Conservation (phyloP, 2,113 vertebrate genomes). For the Paradoxurus hermaphroditus region DNA sequence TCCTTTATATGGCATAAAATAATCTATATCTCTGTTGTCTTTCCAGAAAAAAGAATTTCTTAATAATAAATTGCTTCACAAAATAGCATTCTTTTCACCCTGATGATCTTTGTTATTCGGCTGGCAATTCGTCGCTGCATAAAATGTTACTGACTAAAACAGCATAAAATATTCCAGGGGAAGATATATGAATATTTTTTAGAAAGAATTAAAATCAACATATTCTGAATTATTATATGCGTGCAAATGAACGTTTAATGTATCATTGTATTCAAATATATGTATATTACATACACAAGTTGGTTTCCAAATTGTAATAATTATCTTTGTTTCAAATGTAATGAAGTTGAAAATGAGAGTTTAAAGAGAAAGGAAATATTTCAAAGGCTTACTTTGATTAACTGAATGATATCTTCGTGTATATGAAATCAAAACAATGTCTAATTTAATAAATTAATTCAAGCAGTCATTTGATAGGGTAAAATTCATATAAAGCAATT, state of each 20-base stretch:
- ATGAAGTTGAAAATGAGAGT: not conserved
- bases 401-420: not conserved
- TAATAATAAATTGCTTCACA: not conserved
- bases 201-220: not conserved
- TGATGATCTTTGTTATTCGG: not conserved
- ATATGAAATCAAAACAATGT: not conserved
- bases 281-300: not conserved
- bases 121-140: not conserved
- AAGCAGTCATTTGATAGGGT: not conserved
- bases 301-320: not conserved
- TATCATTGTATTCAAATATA: conserved; percentile 17
- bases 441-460: not conserved
- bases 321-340: conserved; percentile 18
- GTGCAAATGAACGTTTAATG: not conserved
- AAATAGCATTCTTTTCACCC: not conserved
- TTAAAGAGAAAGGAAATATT: not conserved
- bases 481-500: not conserved
- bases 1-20: not conserved
- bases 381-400: not conserved
- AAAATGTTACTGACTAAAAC: not conserved
- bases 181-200: not conserved
- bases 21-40: not conserved
- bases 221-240: not conserved
- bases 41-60: not conserved
- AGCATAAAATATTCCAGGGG: not conserved